Base-by-base conservation (phyloP, 2,797 vertebrate species). In the Propithecus perrieri region DNA sequence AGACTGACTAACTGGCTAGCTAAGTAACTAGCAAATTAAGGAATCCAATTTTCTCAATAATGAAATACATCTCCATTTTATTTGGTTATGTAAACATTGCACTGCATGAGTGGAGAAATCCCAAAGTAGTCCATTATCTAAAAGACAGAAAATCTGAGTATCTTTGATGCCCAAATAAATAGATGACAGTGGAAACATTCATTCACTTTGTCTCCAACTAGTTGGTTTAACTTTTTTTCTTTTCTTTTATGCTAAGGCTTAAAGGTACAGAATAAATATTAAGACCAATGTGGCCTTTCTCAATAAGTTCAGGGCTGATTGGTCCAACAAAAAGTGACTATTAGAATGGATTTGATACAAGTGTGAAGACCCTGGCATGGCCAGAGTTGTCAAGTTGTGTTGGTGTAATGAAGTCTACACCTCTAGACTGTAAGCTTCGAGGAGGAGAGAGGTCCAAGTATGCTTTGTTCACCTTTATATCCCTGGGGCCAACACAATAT, bases 241-340 rank as follows among this genome's bases (percentile, higher is more conserved):
- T 95, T 89, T 50, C 28, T 85, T 95, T 89, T 85, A 17, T 81
- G 43, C 30, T 85, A 96, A 67, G 8, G 33, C 81, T 85, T 85
- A 79, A 88, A 46, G 18, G 15, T 67, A 67, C 2, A 75, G 50
- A 78, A 85, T 85, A 93, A 74, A 85, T 90, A 89, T 55, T 46
- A 89, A 92, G n/a, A 80, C 33, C 43, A 85, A 50, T 1, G 2
- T 91, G 55, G 14, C 5, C 22, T 83, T 94, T 92, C 63, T 91
- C 85, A 38, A 7, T 95, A 91, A 89, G 50, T 89, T 80, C 79
- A 83, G 90, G 38, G 57, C 26, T 83, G 85, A 84, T 0, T 85
- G 71, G 20, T 26, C 12, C 55, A 90, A 85, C 33, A 89, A 55
- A 86, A 93, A 93, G 12, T 15, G 12, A 92, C 89, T 48, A 2